A percentile compares a stretch with the other conserved stretches of the same genome.
Evolutionary conservation across 2,797 vertebrate species (phyloP).

Genomic region (Thalassophryne amazonica): DNA sequence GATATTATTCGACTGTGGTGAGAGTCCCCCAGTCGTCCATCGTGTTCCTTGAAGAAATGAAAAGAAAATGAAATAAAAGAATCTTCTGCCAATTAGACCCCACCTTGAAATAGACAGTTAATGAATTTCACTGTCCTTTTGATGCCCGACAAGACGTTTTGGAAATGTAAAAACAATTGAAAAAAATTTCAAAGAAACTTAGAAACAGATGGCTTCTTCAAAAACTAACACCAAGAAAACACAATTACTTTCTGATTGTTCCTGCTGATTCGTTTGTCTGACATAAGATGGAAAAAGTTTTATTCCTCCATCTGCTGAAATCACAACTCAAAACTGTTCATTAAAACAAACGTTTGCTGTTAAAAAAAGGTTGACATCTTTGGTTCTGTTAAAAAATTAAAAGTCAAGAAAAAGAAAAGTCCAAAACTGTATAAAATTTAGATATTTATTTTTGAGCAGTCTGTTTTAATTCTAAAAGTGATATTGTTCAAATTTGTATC

Average conservation of each 20-base stretch:
- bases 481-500: not conserved
- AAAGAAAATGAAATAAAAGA: slow-evolving; percentile 67
- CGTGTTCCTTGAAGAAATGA: slow-evolving; percentile 71
- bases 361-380: not conserved
- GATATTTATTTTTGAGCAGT: not conserved
- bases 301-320: slow-evolving; percentile 29
- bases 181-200: slow-evolving; percentile 61
- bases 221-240: slow-evolving; percentile 43
- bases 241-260: slow-evolving; percentile 55
- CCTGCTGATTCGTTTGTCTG: slow-evolving; percentile 33
- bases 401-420: not conserved
- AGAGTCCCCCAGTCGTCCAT: slow-evolving; percentile 57
- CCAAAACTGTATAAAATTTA: not conserved
- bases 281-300: slow-evolving; percentile 58
- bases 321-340: not conserved
- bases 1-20: slow-evolving; percentile 67
- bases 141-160: slow-evolving; percentile 66
- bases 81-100: slow-evolving; percentile 67
- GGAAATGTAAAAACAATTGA: slow-evolving; percentile 65
- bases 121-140: slow-evolving; percentile 71
- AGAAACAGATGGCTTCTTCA: slow-evolving; percentile 69
- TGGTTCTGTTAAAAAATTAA: not conserved
- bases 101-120: slow-evolving; percentile 68
- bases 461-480: not conserved
- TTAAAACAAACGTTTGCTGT: not conserved